A percentile compares a stretch with the other conserved stretches of the same genome.
phyloP scores from a whole-genome alignment of 2,888 invertebrate species.

The Macrophya alboannulata region DNA sequence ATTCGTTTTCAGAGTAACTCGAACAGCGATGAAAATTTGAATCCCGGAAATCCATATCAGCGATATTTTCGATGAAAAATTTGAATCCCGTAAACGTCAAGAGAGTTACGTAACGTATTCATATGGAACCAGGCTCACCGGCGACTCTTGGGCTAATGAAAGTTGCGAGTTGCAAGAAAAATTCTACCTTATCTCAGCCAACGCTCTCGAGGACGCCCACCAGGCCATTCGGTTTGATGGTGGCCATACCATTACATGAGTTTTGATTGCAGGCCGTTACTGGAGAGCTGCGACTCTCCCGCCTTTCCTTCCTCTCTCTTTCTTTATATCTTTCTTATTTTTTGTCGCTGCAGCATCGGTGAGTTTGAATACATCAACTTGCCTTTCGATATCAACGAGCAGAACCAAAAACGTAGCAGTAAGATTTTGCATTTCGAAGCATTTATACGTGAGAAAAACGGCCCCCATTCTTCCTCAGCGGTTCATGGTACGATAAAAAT shows the following conservation, averaged over 20 bases:
- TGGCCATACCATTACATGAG: slow-evolving; percentile 75
- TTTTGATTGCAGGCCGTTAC: slow-evolving; percentile 75
- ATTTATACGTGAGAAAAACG: slow-evolving; percentile 28
- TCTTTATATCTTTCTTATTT: neutral
- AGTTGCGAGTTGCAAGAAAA: slow-evolving; percentile 47
- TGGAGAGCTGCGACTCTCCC: slow-evolving; percentile 39
- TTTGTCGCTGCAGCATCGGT: slow-evolving; percentile 14
- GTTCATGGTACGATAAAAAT: slow-evolving; percentile 12
- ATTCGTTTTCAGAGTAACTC: neutral
- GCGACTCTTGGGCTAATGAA: slow-evolving; percentile 39
- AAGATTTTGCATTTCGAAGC: neutral
- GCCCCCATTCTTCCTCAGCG: neutral
- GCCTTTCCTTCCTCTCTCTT: neutral
- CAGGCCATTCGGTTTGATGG: slow-evolving; percentile 70
- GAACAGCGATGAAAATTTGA: neutral
- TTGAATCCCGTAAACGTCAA: neutral
- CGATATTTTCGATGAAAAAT: neutral
- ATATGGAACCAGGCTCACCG: neutral
- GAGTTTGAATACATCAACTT: slow-evolving; percentile 21
- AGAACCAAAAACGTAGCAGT: neutral
- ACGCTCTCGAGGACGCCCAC: slow-evolving; percentile 68
- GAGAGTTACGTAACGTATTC: neutral
- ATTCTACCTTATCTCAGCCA: slow-evolving; percentile 53
- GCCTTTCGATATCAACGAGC: neutral
- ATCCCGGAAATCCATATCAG: no score